Conservation (phyloP, 1,140 invertebrate species). For the Polyergus mexicanus region DNA sequence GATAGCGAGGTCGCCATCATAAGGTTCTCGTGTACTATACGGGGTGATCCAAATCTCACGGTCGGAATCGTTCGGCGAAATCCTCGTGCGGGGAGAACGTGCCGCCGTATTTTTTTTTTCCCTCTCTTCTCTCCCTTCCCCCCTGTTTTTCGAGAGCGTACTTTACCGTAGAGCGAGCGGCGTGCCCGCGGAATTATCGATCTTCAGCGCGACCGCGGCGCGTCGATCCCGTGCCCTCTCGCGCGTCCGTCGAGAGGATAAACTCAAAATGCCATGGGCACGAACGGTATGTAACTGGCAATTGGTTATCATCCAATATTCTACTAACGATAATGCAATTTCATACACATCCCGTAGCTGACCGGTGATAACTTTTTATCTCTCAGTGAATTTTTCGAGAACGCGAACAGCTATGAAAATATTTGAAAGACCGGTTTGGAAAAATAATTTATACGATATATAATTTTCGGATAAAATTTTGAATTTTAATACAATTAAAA, state of each 20-base stretch:
- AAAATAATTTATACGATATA: not conserved
- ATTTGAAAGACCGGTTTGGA: not conserved
- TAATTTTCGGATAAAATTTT: too few relatives aligned
- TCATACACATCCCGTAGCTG: conserved; percentile 16
- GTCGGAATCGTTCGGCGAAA: conserved; percentile 59
- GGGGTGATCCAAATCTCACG: conserved; percentile 77
- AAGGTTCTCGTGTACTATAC: conserved; percentile 73
- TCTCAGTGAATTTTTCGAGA: not conserved
- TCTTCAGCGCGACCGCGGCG: conserved; percentile 59
- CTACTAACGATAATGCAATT: conserved; percentile 46
- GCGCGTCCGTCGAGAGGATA: conserved; percentile 27
- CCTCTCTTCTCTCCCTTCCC: not conserved
- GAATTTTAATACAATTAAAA: not conserved
- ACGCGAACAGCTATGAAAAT: not conserved
- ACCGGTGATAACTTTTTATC: conserved; percentile 25
- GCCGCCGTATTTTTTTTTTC: conserved; percentile 39
- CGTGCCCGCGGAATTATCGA: conserved; percentile 49
- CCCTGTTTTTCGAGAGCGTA: not conserved
- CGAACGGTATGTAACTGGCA: conserved; percentile 24
- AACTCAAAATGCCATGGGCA: conserved; percentile 55
- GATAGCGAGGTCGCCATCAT: conserved; percentile 79
- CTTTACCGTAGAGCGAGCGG: conserved; percentile 37
- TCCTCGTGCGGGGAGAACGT: conserved; percentile 41
- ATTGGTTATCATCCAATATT: conserved; percentile 48
- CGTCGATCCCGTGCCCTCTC: conserved; percentile 38